These are phyloP conservation scores for Cisticola juncidis DNA, from an alignment of 2,113 vertebrate species.

Conservation along the genomic window DNA sequence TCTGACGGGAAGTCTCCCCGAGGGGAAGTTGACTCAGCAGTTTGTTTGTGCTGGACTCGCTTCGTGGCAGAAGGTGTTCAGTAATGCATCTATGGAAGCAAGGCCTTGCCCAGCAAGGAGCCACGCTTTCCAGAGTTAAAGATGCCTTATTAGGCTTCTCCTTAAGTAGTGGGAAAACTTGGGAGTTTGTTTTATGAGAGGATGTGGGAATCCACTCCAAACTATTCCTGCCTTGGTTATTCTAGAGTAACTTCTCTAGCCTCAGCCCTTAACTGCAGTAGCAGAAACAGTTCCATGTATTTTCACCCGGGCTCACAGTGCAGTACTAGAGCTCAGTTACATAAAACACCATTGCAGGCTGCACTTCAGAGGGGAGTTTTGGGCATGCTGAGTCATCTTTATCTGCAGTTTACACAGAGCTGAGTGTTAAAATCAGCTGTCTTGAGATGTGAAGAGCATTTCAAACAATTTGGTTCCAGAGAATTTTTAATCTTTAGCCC, in stretches of 20 bases:
- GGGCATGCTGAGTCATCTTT: background rate
- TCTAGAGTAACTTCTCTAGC: background rate
- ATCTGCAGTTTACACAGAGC: background rate
- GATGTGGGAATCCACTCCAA: background rate
- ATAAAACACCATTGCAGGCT: background rate
- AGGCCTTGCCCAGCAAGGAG: background rate
- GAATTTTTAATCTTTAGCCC: background rate
- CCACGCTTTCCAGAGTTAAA: background rate
- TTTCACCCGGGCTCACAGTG: background rate
- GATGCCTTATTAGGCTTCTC: background rate
- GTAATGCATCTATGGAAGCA: background rate
- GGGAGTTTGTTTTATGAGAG: background rate
- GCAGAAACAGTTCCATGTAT: background rate
- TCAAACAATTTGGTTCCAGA: background rate
- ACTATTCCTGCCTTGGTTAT: background rate
- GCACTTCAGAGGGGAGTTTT: fast-evolving
- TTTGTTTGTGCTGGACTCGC: background rate
- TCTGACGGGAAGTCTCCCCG: background rate
- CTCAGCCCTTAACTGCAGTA: background rate
- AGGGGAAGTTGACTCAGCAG: conserved; percentile 46
- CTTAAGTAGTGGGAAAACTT: background rate
- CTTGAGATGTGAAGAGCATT: background rate
- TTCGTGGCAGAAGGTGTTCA: background rate
- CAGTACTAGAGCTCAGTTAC: background rate
- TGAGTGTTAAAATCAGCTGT: background rate